Conservation (phyloP, 2,797 vertebrate species). For the Anniella stebbinsi region DNA sequence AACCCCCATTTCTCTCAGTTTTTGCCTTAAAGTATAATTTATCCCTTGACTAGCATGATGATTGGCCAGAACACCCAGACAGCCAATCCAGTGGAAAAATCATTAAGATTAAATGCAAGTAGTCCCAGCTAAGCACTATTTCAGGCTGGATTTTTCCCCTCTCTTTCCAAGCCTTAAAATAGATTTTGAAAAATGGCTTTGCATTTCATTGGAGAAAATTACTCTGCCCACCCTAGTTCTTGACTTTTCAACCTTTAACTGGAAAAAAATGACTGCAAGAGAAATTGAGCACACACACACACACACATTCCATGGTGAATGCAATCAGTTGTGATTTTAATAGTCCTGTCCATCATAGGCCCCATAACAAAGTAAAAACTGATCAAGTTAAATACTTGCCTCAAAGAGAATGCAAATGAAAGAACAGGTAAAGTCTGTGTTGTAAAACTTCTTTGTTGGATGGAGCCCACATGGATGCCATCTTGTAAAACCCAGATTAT, state of each 20-base stretch:
- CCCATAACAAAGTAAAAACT: background rate
- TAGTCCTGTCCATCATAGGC: background rate
- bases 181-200: conserved; percentile 34
- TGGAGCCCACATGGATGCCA: background rate
- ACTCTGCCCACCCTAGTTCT: background rate
- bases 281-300: background rate
- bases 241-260: conserved; percentile 31
- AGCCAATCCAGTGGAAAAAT: conserved; percentile 18
- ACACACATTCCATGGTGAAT: background rate
- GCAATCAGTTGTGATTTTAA: background rate
- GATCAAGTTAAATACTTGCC: background rate
- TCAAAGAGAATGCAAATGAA: background rate
- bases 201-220: conserved; percentile 25
- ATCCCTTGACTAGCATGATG: background rate
- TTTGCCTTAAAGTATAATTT: background rate
- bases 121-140: conserved; percentile 27
- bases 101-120: conserved; percentile 45
- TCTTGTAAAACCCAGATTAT: background rate
- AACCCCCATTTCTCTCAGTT: too few relatives aligned
- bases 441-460: background rate
- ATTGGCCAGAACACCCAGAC: conserved; percentile 23
- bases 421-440: background rate
- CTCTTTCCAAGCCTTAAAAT: conserved; percentile 31
- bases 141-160: background rate
- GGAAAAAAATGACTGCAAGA: background rate